These are phyloP conservation scores for Stichodactyla mertensii DNA, from an alignment of 64 coral and sea anemone genomes.

Conservation along the genomic window DNA sequence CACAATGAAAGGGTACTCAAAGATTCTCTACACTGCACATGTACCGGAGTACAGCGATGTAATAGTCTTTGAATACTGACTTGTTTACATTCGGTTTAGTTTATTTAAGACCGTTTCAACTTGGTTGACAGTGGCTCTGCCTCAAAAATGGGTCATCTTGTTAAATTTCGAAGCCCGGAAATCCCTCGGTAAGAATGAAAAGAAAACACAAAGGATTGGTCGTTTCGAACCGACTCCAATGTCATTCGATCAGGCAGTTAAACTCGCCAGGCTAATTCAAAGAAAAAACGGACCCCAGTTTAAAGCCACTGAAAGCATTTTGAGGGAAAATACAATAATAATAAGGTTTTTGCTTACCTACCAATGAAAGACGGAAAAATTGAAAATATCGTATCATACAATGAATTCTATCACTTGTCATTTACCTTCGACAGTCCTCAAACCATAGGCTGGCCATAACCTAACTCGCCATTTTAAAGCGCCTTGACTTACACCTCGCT, in stretches of 20 bases:
- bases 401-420: not conserved
- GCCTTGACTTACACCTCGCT: not conserved
- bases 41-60: no score
- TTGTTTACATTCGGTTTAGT: no score
- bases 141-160: not conserved
- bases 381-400: not conserved
- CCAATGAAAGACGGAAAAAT: not conserved
- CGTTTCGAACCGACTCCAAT: no score
- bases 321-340: not conserved
- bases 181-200: not conserved
- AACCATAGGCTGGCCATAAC: slow-evolving; percentile 17
- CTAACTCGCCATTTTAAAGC: not conserved
- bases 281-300: no score
- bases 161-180: not conserved
- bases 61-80: no score
- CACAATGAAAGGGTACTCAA: no score
- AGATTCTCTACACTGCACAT: no score
- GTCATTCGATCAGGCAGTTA: no score
- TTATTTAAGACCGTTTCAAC: no score
- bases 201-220: not conserved
- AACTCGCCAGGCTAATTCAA: no score
- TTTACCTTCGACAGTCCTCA: slow-evolving; percentile 20
- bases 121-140: no score
- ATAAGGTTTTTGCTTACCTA: not conserved
- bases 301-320: not conserved